A percentile compares a stretch with the other conserved stretches of the same genome.
Conservation (phyloP, 2,113 vertebrate genomes). For the Lota lota region DNA sequence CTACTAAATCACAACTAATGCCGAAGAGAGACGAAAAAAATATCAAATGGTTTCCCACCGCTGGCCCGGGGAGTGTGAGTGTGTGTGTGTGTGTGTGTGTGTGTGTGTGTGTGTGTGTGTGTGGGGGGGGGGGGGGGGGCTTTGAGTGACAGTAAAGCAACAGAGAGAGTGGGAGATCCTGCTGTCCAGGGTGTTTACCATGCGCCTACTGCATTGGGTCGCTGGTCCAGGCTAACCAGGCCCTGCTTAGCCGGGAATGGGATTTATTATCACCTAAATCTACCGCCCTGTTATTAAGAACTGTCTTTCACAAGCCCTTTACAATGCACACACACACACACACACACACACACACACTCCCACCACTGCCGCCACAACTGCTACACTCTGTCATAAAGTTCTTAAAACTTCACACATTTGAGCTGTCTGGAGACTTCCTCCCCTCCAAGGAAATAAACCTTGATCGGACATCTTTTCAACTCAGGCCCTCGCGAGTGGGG, state of each 20-base stretch:
- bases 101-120: no score
- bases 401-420: slow-evolving; percentile 50
- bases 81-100: no score
- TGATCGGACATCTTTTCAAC: slow-evolving; percentile 31
- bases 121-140: slow-evolving; percentile 26
- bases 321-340: slow-evolving; percentile 12
- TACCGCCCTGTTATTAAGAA: slow-evolving; percentile 61
- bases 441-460: slow-evolving; percentile 47
- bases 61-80: background rate
- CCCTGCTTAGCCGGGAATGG: slow-evolving; percentile 52
- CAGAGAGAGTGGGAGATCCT: slow-evolving; percentile 53
- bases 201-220: slow-evolving; percentile 57
- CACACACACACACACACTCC: background rate
- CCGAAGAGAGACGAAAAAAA: slow-evolving; percentile 26
- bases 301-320: slow-evolving; percentile 50
- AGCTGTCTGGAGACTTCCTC: slow-evolving; percentile 41
- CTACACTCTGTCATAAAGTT: slow-evolving; percentile 40
- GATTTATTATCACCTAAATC: slow-evolving; percentile 59
- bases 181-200: slow-evolving; percentile 68
- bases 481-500: background rate
- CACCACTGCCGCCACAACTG: background rate
- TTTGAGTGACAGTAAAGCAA: slow-evolving; percentile 64
- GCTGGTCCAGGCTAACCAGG: slow-evolving; percentile 53
- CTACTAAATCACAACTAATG: slow-evolving; percentile 56
- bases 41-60: slow-evolving; percentile 49